Percentiles rank a stretch among this genome's conserved stretches.
Conservation (phyloP, 2,113 vertebrate species). For the Lutjanus erythropterus region DNA sequence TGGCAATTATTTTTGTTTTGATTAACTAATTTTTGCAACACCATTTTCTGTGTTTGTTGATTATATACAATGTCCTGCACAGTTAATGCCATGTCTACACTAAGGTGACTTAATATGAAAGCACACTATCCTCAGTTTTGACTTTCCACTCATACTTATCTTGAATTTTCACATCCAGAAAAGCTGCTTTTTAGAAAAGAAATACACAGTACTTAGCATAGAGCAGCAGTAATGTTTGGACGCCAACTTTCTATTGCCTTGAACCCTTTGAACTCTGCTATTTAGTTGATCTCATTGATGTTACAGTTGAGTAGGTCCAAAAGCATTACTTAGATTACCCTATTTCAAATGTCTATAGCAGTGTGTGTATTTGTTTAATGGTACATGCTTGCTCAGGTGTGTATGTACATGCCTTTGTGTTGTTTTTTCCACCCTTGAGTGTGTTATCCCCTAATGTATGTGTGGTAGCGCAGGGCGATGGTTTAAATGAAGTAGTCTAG, state of each 20-base stretch:
- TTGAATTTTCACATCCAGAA: neutral
- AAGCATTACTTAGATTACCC: neutral
- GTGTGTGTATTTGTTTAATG: slow-evolving; percentile 14
- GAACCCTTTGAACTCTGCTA: neutral
- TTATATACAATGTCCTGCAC: neutral
- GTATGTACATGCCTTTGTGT: slow-evolving; percentile 31
- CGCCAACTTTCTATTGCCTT: neutral
- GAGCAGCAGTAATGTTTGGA: neutral
- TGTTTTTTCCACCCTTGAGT: slow-evolving; percentile 3
- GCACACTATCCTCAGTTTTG: neutral
- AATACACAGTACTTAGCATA: too few relatives aligned
- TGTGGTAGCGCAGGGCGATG: neutral
- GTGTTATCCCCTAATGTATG: slow-evolving; percentile 23
- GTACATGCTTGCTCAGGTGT: slow-evolving; percentile 40
- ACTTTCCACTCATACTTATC: neutral
- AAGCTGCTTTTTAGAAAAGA: neutral
- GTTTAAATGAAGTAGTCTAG: slow-evolving; percentile 49
- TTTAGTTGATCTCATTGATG: neutral
- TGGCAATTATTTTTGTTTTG: too few relatives aligned
- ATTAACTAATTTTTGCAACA: too few relatives aligned
- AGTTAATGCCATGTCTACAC: neutral
- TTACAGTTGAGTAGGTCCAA: neutral
- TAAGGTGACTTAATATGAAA: neutral
- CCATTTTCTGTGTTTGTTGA: neutral
- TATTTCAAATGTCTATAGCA: slow-evolving; percentile 3